These are phyloP conservation scores for Tetramorium parvispinum DNA, from an alignment of 1,140 invertebrate species.

Conservation along the genomic window DNA sequence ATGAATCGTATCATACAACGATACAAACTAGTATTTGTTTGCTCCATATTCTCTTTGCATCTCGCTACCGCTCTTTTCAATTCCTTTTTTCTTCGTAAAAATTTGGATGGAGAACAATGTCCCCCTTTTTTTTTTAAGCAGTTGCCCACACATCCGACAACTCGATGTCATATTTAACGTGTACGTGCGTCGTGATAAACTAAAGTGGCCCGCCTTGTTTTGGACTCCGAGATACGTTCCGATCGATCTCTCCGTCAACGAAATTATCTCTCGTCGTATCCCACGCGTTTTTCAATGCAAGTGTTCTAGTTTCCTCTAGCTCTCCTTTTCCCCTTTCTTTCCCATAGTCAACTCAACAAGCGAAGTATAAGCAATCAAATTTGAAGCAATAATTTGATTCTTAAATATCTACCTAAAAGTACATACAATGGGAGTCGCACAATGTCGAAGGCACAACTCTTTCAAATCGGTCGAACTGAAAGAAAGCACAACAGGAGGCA, in stretches of 20 bases:
- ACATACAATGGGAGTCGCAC: slow-evolving; percentile 72
- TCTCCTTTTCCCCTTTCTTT: not conserved
- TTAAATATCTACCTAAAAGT: slow-evolving; percentile 72
- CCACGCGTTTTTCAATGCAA: slow-evolving; percentile 11
- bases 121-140: slow-evolving; percentile 2
- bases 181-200: slow-evolving; percentile 47
- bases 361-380: slow-evolving; percentile 68
- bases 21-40: slow-evolving; percentile 72
- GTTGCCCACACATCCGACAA: slow-evolving; percentile 15
- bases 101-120: slow-evolving; percentile 55
- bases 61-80: slow-evolving; percentile 55
- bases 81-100: slow-evolving; percentile 59
- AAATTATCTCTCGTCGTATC: slow-evolving; percentile 39
- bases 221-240: slow-evolving; percentile 2
- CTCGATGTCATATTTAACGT: slow-evolving; percentile 10
- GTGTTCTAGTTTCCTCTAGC: not conserved
- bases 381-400: slow-evolving; percentile 68
- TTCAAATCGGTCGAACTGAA: slow-evolving; percentile 71
- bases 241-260: slow-evolving; percentile 8
- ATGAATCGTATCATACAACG: slow-evolving; percentile 71
- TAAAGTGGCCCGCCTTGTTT: slow-evolving; percentile 36
- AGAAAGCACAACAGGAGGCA: slow-evolving; percentile 73
- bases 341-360: slow-evolving; percentile 61
- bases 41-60: slow-evolving; percentile 47
- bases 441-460: slow-evolving; percentile 73